Conservation (phyloP, 2,888 invertebrate species). For the Drosophila emarginata region DNA sequence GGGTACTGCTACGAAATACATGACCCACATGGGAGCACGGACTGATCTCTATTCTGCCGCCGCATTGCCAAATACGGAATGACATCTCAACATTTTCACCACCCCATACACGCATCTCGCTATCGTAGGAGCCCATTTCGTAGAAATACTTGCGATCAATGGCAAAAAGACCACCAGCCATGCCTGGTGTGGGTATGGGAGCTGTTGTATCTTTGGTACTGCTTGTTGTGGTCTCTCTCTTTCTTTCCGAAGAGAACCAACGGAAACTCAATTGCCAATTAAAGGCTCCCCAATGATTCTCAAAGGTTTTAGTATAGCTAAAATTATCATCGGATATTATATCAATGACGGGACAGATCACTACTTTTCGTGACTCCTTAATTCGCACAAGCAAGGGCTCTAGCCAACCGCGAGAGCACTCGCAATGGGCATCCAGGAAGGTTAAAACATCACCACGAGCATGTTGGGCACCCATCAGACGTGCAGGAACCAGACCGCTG, state of each 20-base stretch:
- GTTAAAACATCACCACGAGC: slow-evolving; percentile 91
- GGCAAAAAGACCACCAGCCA: slow-evolving; percentile 95
- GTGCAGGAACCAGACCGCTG: slow-evolving; percentile 91
- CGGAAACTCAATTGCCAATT: slow-evolving; percentile 97
- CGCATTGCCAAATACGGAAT: slow-evolving; percentile 98
- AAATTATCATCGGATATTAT: slow-evolving; percentile 98
- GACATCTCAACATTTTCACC: slow-evolving; percentile 99
- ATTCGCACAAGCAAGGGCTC: slow-evolving; percentile 87
- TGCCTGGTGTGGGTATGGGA: slow-evolving; percentile 92
- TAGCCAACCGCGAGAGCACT: slow-evolving; percentile 92
- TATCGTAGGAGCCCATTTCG: slow-evolving; percentile 93
- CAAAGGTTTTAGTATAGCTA: slow-evolving; percentile 94
- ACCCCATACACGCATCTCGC: slow-evolving; percentile 97
- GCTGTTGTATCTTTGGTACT: slow-evolving; percentile 84
- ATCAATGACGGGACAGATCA: slow-evolving; percentile 90
- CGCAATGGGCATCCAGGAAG: slow-evolving; percentile 99
- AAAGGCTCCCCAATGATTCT: slow-evolving; percentile 98
- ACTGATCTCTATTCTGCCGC: slow-evolving; percentile 93
- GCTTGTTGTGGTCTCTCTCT: slow-evolving; percentile 29
- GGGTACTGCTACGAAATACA: slow-evolving; percentile 95
- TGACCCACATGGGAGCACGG: slow-evolving; percentile 97
- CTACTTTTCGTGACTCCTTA: slow-evolving; percentile 77
- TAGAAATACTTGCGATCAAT: slow-evolving; percentile 94
- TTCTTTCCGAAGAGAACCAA: slow-evolving; percentile 77
- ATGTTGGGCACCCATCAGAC: slow-evolving; percentile 89